These are phyloP conservation scores for Donacobius atricapilla DNA, from an alignment of 2,113 vertebrate species.

Conservation along the genomic window DNA sequence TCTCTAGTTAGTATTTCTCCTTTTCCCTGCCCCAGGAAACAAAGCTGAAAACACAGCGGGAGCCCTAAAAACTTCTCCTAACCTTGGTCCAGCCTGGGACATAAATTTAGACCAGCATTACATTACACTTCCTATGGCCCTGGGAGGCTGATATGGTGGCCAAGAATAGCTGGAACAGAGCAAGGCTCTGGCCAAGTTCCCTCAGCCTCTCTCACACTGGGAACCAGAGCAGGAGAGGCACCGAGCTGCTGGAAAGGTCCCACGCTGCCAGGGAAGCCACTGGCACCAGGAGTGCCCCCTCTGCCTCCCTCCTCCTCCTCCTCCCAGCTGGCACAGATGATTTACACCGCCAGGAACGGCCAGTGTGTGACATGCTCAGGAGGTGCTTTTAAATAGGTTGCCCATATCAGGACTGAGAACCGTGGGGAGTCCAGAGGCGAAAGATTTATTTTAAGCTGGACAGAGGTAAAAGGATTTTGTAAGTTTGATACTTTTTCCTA, in stretches of 20 bases:
- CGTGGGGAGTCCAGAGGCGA: background rate
- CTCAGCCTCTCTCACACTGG: background rate
- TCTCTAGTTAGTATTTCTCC: background rate
- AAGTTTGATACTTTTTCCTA: background rate
- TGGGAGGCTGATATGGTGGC: background rate
- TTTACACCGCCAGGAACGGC: background rate
- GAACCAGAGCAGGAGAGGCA: background rate
- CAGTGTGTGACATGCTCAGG: background rate
- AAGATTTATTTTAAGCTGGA: background rate
- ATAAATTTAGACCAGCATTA: conserved; percentile 17
- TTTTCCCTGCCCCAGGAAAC: background rate
- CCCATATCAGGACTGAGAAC: background rate
- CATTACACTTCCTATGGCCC: conserved; percentile 17
- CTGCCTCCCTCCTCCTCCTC: background rate
- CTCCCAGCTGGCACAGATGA: background rate
- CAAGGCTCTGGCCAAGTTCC: background rate
- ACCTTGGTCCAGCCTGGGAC: background rate
- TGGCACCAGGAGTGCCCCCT: background rate
- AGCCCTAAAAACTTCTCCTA: background rate
- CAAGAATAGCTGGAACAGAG: conserved; percentile 12
- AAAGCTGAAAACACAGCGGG: background rate
- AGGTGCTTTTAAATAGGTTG: background rate
- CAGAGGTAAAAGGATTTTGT: background rate
- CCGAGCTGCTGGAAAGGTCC: background rate
- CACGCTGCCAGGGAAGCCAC: background rate